phyloP scores from a whole-genome alignment of 2,113 vertebrate species.

The Numida meleagris region DNA sequence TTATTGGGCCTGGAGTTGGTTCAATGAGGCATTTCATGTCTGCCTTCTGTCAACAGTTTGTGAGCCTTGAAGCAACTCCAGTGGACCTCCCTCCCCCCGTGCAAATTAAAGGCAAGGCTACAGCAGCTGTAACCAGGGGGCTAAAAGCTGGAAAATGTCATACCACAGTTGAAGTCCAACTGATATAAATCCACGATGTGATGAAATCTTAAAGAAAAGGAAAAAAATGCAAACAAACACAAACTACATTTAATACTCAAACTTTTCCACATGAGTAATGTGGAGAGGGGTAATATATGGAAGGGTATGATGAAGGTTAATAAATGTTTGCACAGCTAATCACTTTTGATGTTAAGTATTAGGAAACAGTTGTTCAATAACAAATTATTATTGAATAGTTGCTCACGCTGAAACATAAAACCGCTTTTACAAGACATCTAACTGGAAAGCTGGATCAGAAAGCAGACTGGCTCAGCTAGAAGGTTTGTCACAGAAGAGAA shows the following conservation, averaged over 20 bases:
- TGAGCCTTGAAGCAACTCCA: conserved; percentile 46
- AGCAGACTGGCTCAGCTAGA: background rate
- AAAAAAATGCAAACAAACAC: background rate
- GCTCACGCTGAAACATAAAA: background rate
- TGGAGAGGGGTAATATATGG: background rate
- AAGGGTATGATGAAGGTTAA: background rate
- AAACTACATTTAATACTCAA: conserved; percentile 1
- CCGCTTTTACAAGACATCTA: background rate
- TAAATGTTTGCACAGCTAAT: background rate
- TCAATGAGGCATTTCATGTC: conserved; percentile 54
- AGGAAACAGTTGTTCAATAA: background rate
- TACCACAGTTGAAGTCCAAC: conserved; percentile 18
- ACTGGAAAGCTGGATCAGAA: background rate
- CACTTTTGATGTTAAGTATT: background rate
- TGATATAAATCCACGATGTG: conserved; percentile 6
- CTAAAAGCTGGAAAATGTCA: conserved; percentile 42
- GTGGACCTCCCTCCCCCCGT: background rate
- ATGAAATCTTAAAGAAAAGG: background rate
- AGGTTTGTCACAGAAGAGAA: background rate
- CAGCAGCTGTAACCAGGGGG: background rate
- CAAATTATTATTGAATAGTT: background rate
- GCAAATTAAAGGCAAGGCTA: conserved; percentile 20
- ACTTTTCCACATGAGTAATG: background rate
- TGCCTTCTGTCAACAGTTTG: conserved; percentile 58
- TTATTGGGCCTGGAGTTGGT: conserved; percentile 53